These are phyloP conservation scores for Anoplius nigerrimus DNA, from an alignment of 2,888 invertebrate species.

Conservation along the genomic window DNA sequence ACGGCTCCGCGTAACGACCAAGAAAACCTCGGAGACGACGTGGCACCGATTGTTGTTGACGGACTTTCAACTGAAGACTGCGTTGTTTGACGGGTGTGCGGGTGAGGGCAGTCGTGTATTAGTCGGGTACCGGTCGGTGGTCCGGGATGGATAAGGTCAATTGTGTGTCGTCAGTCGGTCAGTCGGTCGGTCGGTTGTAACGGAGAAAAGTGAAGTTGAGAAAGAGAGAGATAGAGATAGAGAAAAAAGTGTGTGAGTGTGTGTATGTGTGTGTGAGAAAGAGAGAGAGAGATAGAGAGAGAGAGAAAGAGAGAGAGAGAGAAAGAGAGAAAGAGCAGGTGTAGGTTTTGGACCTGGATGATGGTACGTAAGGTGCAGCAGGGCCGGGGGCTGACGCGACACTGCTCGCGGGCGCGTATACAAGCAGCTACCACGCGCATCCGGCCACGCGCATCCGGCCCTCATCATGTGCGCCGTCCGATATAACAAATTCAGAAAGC, in stretches of 20 bases:
- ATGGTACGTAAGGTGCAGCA: constrained; percentile 71
- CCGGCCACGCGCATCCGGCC: constrained; percentile 55
- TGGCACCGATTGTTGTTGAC: constrained; percentile 44
- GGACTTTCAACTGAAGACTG: constrained; percentile 41
- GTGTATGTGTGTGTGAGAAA: constrained; percentile 47
- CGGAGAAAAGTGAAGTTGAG: constrained; percentile 42
- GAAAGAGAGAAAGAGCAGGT: constrained; percentile 58
- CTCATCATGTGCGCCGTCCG: constrained; percentile 45
- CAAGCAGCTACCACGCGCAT: constrained; percentile 64
- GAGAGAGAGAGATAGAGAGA: constrained; percentile 50
- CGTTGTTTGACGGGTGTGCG: too few species aligned
- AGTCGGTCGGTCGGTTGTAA: constrained; percentile 45
- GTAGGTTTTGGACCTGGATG: constrained; percentile 70
- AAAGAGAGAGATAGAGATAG: constrained; percentile 46
- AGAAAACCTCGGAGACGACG: constrained; percentile 31
- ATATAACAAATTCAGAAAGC: constrained; percentile 54
- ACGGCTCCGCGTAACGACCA: constrained; percentile 4
- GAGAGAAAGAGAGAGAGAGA: constrained; percentile 52
- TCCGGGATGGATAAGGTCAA: constrained; percentile 44
- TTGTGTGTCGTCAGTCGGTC: constrained; percentile 55
- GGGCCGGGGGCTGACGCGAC: constrained; percentile 74
- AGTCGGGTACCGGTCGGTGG: constrained; percentile 30
- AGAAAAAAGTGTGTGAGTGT: constrained; percentile 54
- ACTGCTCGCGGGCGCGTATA: constrained; percentile 67
- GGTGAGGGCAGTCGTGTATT: constrained; percentile 14